phyloP scores from a whole-genome alignment of 2,888 invertebrate species.

The Globia sparganii region DNA sequence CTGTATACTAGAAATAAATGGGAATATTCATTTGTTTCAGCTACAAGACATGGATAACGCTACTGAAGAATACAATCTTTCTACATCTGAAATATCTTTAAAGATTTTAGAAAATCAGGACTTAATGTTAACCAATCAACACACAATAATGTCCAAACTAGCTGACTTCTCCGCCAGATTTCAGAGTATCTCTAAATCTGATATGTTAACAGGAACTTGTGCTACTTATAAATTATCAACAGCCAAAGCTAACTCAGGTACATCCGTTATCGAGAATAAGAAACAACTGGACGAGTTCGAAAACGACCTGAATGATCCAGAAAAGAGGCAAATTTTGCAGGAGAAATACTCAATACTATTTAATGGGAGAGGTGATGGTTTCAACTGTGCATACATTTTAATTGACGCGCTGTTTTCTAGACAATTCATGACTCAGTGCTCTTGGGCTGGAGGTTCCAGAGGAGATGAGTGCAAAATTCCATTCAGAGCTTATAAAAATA shows the following conservation, averaged over 20 bases:
- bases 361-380: slow-evolving; percentile 16
- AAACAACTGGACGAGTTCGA: slow-evolving; percentile 30
- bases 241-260: background rate
- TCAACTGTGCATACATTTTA: slow-evolving; percentile 25
- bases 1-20: background rate
- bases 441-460: slow-evolving; percentile 36
- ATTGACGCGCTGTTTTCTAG: slow-evolving; percentile 31
- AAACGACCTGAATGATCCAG: slow-evolving; percentile 24
- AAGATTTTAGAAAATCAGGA: slow-evolving; percentile 37
- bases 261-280: slow-evolving; percentile 12
- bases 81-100: slow-evolving; percentile 18
- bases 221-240: background rate
- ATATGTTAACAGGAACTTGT: slow-evolving; percentile 12
- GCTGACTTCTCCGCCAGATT: slow-evolving; percentile 10
- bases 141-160: slow-evolving; percentile 21
- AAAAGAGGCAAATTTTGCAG: slow-evolving; percentile 7
- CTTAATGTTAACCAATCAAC: slow-evolving; percentile 30
- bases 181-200: slow-evolving; percentile 11
- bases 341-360: slow-evolving; percentile 29
- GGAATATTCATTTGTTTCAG: slow-evolving; percentile 15
- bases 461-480: slow-evolving; percentile 18
- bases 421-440: slow-evolving; percentile 29
- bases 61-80: slow-evolving; percentile 1
- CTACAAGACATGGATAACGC: background rate
- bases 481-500: slow-evolving; percentile 29